Percentiles rank a stretch among this genome's conserved stretches.
Evolutionary conservation across 2,888 invertebrate species (phyloP).

Genomic region (Polymixis flavicincta): DNA sequence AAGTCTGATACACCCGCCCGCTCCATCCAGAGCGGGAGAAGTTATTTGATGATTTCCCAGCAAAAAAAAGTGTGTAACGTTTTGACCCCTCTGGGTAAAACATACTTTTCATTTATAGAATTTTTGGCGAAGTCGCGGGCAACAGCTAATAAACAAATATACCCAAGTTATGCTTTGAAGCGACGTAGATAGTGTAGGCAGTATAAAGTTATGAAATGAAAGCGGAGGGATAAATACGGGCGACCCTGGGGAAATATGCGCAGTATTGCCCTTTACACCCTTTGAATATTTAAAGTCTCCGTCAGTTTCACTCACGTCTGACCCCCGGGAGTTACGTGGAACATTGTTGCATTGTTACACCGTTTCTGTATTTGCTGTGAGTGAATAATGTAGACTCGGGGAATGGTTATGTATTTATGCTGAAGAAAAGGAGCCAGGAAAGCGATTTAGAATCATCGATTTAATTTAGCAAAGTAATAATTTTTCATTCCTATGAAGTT

Average conservation of each 20-base stretch:
- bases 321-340: conserved; percentile 61
- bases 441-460: background rate
- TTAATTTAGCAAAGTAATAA: background rate
- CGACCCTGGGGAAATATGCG: conserved; percentile 86
- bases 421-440: background rate
- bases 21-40: too few relatives aligned
- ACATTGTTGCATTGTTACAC: conserved; percentile 54
- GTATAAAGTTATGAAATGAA: conserved; percentile 55
- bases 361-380: conserved; percentile 36
- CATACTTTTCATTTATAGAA: too few relatives aligned
- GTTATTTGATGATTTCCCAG: too few relatives aligned
- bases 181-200: background rate
- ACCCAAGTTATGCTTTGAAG: background rate
- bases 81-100: too few relatives aligned
- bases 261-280: conserved; percentile 89
- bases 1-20: too few relatives aligned
- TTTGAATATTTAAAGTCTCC: conserved; percentile 87
- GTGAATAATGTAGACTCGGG: conserved; percentile 12
- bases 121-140: too few relatives aligned
- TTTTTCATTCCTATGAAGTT: background rate
- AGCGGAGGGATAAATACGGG: conserved; percentile 73
- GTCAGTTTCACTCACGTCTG: conserved; percentile 75
- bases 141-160: background rate
- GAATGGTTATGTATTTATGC: background rate
- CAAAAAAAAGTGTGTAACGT: too few relatives aligned